phyloP scores from a whole-genome alignment of 2,797 vertebrate species.

The Gambusia yucatana region DNA sequence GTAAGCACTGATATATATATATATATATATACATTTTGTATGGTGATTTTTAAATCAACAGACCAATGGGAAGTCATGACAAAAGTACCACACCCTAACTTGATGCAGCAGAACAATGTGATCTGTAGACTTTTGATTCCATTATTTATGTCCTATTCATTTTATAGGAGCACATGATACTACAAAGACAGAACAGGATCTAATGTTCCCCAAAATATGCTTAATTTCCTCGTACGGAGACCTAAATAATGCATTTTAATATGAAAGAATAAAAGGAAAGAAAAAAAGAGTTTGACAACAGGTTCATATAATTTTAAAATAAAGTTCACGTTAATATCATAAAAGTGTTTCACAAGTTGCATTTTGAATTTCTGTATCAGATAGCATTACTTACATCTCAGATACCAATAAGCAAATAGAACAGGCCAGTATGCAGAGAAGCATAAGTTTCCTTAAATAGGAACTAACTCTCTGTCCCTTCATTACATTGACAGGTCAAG shows the following conservation, averaged over 20 bases:
- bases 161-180: neutral
- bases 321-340: neutral
- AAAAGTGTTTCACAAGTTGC: neutral
- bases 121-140: neutral
- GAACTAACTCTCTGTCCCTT: neutral
- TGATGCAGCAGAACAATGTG: neutral
- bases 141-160: neutral
- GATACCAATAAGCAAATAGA: neutral
- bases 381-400: neutral
- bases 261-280: neutral
- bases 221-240: neutral
- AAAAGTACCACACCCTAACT: neutral
- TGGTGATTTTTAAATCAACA: neutral
- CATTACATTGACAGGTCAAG: conserved; percentile 7
- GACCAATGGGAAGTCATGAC: neutral
- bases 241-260: neutral
- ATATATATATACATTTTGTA: neutral
- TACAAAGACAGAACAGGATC: neutral
- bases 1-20: too few relatives aligned
- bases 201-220: neutral
- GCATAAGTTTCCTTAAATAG: neutral
- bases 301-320: neutral
- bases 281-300: neutral
- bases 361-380: neutral
- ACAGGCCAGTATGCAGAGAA: neutral